Evolutionary conservation across 2,888 invertebrate species (phyloP).

Genomic region (Lithophane semibrunnea): DNA sequence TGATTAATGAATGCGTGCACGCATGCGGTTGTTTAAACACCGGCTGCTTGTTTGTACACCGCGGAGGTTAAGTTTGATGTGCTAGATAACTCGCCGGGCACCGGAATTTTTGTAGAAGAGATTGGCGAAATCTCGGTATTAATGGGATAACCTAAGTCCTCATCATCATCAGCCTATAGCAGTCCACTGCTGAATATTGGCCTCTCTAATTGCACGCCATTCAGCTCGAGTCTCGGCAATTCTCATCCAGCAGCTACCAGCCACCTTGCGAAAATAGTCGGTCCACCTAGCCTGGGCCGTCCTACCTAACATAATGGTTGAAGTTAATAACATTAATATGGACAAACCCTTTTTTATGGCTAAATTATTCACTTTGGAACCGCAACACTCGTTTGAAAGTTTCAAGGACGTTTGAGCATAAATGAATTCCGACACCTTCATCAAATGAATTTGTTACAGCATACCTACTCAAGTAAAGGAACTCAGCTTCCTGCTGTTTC

Average conservation of each 20-base stretch:
- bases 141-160: not conserved
- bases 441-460: constrained; percentile 55
- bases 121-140: not conserved
- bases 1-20: constrained; percentile 65
- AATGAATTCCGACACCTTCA: constrained; percentile 39
- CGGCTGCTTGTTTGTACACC: constrained; percentile 40
- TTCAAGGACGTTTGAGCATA: constrained; percentile 58
- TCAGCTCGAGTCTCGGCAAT: too few relatives aligned
- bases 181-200: too few relatives aligned
- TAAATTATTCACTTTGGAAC: not conserved
- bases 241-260: too few relatives aligned
- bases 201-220: too few relatives aligned
- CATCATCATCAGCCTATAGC: too few relatives aligned
- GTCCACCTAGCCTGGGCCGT: too few relatives aligned
- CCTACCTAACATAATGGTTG: too few relatives aligned
- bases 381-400: constrained; percentile 11
- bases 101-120: not conserved
- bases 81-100: constrained; percentile 28
- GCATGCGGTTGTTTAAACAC: constrained; percentile 58
- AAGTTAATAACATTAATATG: constrained; percentile 1
- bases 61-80: constrained; percentile 42
- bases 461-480: constrained; percentile 67
- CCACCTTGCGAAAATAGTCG: too few relatives aligned
- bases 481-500: constrained; percentile 69
- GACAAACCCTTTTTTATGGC: not conserved